Evolutionary conservation across 2,113 vertebrate species (phyloP).

Genomic region (Cynocephalus volans): DNA sequence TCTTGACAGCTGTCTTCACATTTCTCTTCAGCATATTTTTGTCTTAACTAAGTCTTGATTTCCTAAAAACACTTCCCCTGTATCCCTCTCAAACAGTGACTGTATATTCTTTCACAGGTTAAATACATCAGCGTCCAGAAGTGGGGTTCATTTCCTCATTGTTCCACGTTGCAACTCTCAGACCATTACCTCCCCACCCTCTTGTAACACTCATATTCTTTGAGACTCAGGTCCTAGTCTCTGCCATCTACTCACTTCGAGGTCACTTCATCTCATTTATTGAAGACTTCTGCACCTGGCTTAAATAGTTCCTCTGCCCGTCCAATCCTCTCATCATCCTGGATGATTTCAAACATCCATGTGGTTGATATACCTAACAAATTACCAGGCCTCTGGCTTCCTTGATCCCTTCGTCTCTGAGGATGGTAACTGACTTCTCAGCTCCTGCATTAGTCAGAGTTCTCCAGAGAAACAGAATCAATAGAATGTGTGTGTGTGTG

Average conservation of each 20-base stretch:
- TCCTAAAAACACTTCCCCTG: neutral
- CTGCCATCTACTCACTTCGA: too few species aligned
- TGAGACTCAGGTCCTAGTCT: neutral
- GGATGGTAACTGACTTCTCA: too few species aligned
- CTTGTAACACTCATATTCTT: neutral
- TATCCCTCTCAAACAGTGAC: neutral
- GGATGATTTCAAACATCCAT: neutral
- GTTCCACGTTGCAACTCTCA: neutral
- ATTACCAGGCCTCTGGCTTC: too few species aligned
- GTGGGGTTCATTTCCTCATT: neutral
- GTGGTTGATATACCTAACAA: neutral
- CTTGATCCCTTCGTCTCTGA: too few species aligned
- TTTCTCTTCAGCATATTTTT: neutral
- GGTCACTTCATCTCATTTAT: neutral
- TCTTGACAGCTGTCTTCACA: neutral
- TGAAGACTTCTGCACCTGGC: neutral
- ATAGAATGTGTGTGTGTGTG: too few species aligned
- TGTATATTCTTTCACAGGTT: neutral
- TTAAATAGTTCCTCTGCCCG: neutral
- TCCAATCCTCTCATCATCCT: neutral
- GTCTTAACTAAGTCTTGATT: neutral
- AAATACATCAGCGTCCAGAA: neutral
- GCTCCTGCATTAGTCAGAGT: too few species aligned
- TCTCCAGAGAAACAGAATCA: too few species aligned
- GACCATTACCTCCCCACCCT: neutral